A percentile compares a stretch with the other conserved stretches of the same genome.
Conservation (phyloP, 2,113 vertebrate species). For the Pampusana beccarii region DNA sequence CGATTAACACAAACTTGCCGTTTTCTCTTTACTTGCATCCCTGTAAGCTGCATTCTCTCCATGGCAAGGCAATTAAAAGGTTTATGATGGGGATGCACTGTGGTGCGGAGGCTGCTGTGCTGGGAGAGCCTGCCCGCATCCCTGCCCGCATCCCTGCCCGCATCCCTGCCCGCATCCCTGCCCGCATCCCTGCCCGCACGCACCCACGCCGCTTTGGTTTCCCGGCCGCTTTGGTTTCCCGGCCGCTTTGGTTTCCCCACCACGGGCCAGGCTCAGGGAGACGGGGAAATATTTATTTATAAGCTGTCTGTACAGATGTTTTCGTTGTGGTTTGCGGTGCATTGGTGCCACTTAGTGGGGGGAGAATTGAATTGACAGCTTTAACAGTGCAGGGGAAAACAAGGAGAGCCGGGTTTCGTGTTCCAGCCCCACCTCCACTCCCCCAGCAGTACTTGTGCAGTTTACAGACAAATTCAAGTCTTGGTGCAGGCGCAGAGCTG, state of each 20-base stretch:
- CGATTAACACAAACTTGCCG: neutral
- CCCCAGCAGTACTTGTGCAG: neutral
- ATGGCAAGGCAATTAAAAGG: neutral
- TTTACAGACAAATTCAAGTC: neutral
- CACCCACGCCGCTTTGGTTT: neutral
- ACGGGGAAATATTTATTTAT: conserved; percentile 52
- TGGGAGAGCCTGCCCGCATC: neutral
- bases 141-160: neutral
- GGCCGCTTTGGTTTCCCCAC: neutral
- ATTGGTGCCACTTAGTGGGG: conserved; percentile 80
- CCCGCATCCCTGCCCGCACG: neutral
- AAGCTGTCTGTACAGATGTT: conserved; percentile 55
- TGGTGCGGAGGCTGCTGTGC: no score
- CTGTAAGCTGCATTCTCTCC: neutral
- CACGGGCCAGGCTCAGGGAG: neutral
- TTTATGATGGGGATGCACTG: neutral
- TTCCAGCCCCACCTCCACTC: neutral
- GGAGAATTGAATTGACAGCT: conserved; percentile 74
- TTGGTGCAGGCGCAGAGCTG: neutral
- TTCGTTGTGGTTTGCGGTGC: conserved; percentile 68
- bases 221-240: neutral
- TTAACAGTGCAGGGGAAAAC: conserved; percentile 11
- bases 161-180: neutral
- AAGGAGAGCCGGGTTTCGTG: neutral
- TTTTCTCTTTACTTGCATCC: neutral